Evolutionary conservation across 1,140 invertebrate genomes (phyloP), one percentile per base, ranked within the genome.

Genomic region (Heliothis subflexa): DNA sequence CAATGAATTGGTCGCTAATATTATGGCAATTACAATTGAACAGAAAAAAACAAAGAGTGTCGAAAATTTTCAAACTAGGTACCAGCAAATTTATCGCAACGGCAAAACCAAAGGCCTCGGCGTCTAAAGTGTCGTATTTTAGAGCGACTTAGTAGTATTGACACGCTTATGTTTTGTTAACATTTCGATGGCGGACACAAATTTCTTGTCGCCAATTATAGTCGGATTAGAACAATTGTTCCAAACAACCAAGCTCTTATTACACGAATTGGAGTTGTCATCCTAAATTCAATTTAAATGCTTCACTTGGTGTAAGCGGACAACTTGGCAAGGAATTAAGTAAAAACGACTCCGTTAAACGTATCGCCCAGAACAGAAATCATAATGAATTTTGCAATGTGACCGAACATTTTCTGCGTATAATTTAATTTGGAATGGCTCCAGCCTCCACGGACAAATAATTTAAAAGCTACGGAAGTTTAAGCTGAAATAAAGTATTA

Each of bases 401-500:
- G 81, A 87, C 83, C 82, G 80, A 87, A 84, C 85, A 86, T 86
- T 89, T 87, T 86, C 87, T 85, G 84, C 85, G 89, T 88, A 88
- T 91, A 92, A 94, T 94, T 90, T 88, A 93, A 94, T 92, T 93
- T 93, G 89, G 91, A 92, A 80, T 82, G 73, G 85, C 81, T 89
- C 90, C 91, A 94, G 85, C 80, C 88, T 86, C 84, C 73, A 80
- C 87, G 85, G 88, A 87, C 85, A 92, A 91, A 92, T 91, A 88
- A 91, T 92, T 94, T 92, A 90, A 92, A 87, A 88, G 88, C 83
- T 81, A 89, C 85, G 85, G 85, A 91, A 93, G 89, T 90, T 94
- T 90, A 90, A 92, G 88, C 89, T 88, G 83, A 90, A 91, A 93
- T 93, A 92, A 93, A 91, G 88, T 92, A 93, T 91, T 88, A 92